A percentile compares a stretch with the other conserved stretches of the same genome.
Evolutionary conservation across 2,888 invertebrate genomes (phyloP).

Genomic region (Allygus modestus): DNA sequence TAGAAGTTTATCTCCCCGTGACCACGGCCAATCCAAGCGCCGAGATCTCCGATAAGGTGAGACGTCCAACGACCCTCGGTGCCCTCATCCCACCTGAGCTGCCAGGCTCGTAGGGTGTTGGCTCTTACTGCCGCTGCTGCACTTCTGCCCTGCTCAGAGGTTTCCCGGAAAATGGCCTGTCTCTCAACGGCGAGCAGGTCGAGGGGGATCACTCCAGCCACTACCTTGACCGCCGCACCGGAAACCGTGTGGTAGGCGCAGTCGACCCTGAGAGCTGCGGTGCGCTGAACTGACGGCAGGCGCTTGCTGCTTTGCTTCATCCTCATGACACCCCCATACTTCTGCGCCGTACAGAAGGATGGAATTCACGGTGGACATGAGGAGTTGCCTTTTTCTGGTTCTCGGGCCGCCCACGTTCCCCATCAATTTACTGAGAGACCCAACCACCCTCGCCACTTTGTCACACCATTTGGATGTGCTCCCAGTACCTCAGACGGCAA

Average conservation of each 20-base stretch:
- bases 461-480: conserved; percentile 12
- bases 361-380: conserved; percentile 20
- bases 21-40: conserved; percentile 64
- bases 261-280: conserved; percentile 50
- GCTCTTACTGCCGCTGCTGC: neutral
- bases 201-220: conserved; percentile 70
- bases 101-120: neutral
- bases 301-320: neutral
- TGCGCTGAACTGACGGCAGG: neutral
- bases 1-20: conserved; percentile 68
- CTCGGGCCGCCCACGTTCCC: conserved; percentile 44
- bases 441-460: conserved; percentile 4
- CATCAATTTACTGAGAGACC: neutral
- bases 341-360: conserved; percentile 22
- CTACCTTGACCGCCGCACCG: conserved; percentile 65
- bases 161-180: conserved; percentile 29
- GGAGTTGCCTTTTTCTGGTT: conserved; percentile 64
- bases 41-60: conserved; percentile 64
- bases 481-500: neutral
- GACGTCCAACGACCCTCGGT: conserved; percentile 67
- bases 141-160: conserved; percentile 9
- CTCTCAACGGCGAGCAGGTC: conserved; percentile 63
- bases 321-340: neutral
- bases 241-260: conserved; percentile 68
- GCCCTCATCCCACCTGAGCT: conserved; percentile 64